These are phyloP conservation scores for Origma solitaria DNA, from an alignment of 2,113 vertebrate species.

Conservation along the genomic window DNA sequence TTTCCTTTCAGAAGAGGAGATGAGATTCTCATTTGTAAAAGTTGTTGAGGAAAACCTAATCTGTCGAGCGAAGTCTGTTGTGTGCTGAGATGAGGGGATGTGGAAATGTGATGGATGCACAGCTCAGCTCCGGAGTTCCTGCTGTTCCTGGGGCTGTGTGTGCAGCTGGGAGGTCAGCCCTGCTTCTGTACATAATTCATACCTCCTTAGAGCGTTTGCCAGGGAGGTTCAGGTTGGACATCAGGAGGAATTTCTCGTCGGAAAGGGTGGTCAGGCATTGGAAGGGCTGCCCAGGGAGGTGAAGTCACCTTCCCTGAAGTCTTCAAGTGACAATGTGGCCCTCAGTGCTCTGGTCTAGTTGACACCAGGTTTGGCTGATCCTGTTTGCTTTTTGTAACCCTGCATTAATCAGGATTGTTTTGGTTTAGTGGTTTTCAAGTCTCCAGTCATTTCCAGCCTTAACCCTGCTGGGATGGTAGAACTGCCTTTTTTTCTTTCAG, in stretches of 20 bases:
- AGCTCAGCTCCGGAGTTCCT: neutral
- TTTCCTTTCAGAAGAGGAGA: neutral
- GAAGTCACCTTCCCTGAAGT: neutral
- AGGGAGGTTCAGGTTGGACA: neutral
- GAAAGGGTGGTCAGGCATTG: neutral
- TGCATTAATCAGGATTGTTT: constrained; percentile 55
- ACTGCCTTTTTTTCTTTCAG: constrained; percentile 31
- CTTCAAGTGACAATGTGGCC: neutral
- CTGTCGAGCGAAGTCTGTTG: neutral
- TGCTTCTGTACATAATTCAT: constrained; percentile 11
- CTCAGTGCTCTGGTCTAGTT: neutral
- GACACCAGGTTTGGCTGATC: neutral
- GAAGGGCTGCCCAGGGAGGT: neutral
- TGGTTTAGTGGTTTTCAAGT: constrained; percentile 71
- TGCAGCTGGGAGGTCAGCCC: neutral
- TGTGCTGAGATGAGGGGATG: neutral
- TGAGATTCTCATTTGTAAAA: neutral
- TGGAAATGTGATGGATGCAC: neutral
- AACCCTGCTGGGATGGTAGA: constrained; percentile 60
- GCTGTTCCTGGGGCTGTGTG: neutral
- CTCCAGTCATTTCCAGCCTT: constrained; percentile 64
- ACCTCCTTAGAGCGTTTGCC: neutral
- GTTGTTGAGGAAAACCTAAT: neutral
- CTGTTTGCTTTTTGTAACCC: constrained; percentile 42
- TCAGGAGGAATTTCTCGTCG: neutral